These are phyloP conservation scores for Invenusta paracnida DNA, from an alignment of 2,888 invertebrate species.

Conservation along the genomic window DNA sequence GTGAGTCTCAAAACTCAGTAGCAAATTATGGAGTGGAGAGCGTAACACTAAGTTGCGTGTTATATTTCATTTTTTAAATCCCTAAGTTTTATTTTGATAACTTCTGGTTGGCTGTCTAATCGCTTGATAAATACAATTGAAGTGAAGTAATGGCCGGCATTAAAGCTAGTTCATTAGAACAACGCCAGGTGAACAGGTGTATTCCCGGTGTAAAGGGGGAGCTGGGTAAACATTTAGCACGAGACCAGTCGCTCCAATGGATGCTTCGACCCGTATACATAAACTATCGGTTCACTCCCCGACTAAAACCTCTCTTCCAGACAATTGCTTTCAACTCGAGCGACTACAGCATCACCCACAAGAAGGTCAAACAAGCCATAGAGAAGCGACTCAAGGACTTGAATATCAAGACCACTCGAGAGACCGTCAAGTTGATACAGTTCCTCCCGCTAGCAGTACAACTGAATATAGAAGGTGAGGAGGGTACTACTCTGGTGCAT, in stretches of 20 bases:
- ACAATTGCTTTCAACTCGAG: slow-evolving; percentile 21
- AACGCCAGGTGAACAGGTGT: not conserved
- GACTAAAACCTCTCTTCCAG: not conserved
- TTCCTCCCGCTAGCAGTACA: slow-evolving; percentile 11
- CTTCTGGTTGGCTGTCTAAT: no score
- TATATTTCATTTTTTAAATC: no score
- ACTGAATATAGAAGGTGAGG: slow-evolving; percentile 1
- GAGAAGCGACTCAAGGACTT: not conserved
- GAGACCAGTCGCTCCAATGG: slow-evolving; percentile 15
- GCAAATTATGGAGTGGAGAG: no score
- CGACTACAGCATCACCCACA: not conserved
- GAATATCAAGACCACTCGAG: not conserved
- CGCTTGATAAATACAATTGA: no score
- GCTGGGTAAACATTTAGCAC: not conserved
- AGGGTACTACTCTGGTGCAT: no score
- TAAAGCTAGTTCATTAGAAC: slow-evolving; percentile 3
- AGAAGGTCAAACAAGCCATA: slow-evolving; percentile 24
- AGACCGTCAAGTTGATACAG: slow-evolving; percentile 24
- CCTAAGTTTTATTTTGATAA: no score
- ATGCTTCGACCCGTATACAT: slow-evolving; percentile 16
- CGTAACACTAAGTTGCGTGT: no score
- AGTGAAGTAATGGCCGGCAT: not conserved
- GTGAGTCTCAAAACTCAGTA: no score
- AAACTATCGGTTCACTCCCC: not conserved
- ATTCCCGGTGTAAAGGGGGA: not conserved